Conservation (phyloP, 2,113 vertebrate species). For the Ciconia boyciana region DNA sequence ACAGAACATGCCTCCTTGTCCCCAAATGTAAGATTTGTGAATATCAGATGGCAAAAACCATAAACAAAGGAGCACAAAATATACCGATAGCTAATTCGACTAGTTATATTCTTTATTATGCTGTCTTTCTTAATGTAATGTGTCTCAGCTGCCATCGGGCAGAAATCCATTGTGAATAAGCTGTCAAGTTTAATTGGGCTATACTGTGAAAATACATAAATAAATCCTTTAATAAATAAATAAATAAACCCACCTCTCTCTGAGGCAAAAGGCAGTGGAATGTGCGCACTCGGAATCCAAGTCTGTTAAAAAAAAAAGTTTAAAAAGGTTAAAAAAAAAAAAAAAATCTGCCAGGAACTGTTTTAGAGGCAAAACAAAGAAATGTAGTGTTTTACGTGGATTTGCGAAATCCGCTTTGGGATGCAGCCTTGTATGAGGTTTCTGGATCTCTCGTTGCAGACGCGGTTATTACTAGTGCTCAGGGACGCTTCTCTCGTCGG, state of each 20-base stretch:
- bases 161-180: slow-evolving; percentile 50
- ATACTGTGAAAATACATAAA: slow-evolving; percentile 29
- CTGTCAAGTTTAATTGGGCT: slow-evolving; percentile 69
- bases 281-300: not conserved
- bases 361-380: not conserved
- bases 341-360: not conserved
- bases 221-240: slow-evolving; percentile 53
- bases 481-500: not conserved
- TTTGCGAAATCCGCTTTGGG: not conserved
- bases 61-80: slow-evolving; percentile 11
- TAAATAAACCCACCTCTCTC: slow-evolving; percentile 30
- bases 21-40: not conserved
- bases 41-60: slow-evolving; percentile 27
- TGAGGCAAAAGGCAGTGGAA: not conserved
- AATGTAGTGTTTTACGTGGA: not conserved
- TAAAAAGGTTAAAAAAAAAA: not conserved
- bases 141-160: slow-evolving; percentile 44
- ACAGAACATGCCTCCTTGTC: not conserved
- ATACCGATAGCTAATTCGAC: slow-evolving; percentile 23
- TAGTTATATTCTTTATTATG: slow-evolving; percentile 39
- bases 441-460: not conserved
- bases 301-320: not conserved
- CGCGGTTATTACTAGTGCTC: not conserved
- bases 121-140: slow-evolving; percentile 44
- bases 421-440: not conserved